Percentiles rank a stretch among this genome's conserved stretches.
Evolutionary conservation across 1,140 invertebrate genomes (phyloP).

Genomic region (Parapsyche elsis): DNA sequence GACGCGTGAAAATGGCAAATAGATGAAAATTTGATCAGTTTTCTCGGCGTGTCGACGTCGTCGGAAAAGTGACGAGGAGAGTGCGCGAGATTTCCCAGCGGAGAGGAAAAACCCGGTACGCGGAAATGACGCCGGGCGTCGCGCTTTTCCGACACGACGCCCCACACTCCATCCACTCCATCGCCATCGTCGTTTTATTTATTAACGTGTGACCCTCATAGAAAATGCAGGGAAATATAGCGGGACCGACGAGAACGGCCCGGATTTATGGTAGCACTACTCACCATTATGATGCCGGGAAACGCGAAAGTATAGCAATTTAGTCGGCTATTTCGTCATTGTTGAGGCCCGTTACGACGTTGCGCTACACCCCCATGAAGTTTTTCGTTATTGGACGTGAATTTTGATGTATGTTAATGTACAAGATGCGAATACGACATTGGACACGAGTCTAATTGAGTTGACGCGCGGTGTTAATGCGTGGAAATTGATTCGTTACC

Average conservation of each 20-base stretch:
- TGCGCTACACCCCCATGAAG: too few species aligned
- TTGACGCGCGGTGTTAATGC: neutral
- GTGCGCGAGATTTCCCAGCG: constrained; percentile 6
- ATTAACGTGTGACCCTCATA: constrained; percentile 33
- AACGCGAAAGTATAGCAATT: too few species aligned
- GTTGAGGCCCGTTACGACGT: too few species aligned
- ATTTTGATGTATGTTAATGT: too few species aligned
- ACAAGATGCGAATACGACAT: neutral
- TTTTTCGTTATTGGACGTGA: too few species aligned
- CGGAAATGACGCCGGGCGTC: constrained; percentile 27
- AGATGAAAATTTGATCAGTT: constrained; percentile 3
- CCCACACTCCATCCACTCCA: too few species aligned
- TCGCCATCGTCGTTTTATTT: constrained; percentile 8
- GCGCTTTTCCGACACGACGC: neutral
- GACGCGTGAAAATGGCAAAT: neutral
- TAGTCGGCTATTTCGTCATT: too few species aligned
- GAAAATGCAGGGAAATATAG: constrained; percentile 38
- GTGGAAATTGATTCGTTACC: constrained; percentile 21
- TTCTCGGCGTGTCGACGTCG: neutral
- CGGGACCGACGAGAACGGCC: neutral
- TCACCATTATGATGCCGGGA: too few species aligned
- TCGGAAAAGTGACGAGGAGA: neutral
- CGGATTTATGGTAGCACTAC: too few species aligned
- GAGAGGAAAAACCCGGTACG: constrained; percentile 10
- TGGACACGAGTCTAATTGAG: neutral